Percentiles rank a stretch among this genome's conserved stretches.
phyloP scores from a whole-genome alignment of 35 echinoderm and acorn worm genomes.

The Acanthaster planci region DNA sequence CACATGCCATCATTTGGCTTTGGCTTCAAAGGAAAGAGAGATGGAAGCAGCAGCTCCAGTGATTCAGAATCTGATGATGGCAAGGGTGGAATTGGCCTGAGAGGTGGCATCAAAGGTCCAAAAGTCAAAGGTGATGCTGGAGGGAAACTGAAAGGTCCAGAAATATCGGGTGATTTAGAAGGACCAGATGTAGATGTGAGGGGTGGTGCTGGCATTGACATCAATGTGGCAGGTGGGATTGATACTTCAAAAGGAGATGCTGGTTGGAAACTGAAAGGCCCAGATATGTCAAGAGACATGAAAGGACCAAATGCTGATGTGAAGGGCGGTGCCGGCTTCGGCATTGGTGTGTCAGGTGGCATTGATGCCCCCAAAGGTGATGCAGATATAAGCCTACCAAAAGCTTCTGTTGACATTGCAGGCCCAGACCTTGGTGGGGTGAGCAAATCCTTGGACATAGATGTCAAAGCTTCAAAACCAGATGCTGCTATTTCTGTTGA shows the following conservation, averaged over 20 bases:
- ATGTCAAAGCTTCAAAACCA: conserved; percentile 38
- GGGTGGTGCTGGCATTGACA: conserved; percentile 41
- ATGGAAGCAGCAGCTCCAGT: conserved; percentile 20
- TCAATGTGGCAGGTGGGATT: conserved; percentile 43
- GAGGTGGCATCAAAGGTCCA: conserved; percentile 36
- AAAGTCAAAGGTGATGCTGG: conserved; percentile 50
- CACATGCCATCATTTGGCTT: conserved; percentile 46
- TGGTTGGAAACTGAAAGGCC: conserved; percentile 45
- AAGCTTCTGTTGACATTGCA: neutral
- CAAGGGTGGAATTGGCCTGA: conserved; percentile 30
- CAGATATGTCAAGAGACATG: neutral
- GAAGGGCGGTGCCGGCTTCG: neutral
- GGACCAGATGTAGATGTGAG: conserved; percentile 35
- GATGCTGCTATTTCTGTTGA: conserved; percentile 54
- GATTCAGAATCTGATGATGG: conserved; percentile 43
- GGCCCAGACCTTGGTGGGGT: conserved; percentile 26
- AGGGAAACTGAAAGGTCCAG: conserved; percentile 41
- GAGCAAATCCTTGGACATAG: conserved; percentile 31
- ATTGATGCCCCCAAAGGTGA: conserved; percentile 30
- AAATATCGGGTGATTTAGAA: conserved; percentile 47
- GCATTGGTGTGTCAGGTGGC: conserved; percentile 11
- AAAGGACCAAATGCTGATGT: conserved; percentile 2
- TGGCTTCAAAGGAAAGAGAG: conserved; percentile 12
- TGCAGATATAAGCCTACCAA: conserved; percentile 43
- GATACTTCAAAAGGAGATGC: conserved; percentile 7